Percentiles rank a stretch among this genome's conserved stretches.
These are phyloP conservation scores for Tuberolachnus salignus DNA, from an alignment of 2,888 invertebrate species.

Conservation along the genomic window DNA sequence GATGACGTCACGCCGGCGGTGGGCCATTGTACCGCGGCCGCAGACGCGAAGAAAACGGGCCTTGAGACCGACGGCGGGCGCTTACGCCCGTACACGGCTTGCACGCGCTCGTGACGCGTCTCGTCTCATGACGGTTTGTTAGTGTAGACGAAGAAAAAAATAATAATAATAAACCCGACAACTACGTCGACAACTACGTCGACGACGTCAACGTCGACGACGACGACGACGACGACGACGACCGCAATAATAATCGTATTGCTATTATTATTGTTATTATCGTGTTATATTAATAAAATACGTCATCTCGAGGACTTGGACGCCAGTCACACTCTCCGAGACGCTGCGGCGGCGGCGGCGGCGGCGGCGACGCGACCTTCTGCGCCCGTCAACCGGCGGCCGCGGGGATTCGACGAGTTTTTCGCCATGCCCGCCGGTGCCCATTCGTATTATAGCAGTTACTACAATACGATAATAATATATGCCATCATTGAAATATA, in stretches of 20 bases:
- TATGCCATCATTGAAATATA: too few relatives aligned
- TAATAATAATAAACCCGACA: too few relatives aligned
- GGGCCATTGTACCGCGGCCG: neutral
- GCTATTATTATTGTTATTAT: too few relatives aligned
- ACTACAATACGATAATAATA: too few relatives aligned
- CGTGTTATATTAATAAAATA: neutral
- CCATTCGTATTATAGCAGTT: too few relatives aligned
- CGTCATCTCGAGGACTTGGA: conserved; percentile 34
- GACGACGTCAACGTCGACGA: neutral
- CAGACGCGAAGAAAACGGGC: neutral
- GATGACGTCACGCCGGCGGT: neutral
- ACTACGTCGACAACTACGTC: too few relatives aligned
- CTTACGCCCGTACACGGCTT: too few relatives aligned
- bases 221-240: too few relatives aligned
- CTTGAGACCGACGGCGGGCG: neutral
- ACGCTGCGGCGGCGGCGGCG: neutral
- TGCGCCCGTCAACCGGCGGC: conserved; percentile 3
- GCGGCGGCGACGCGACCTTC: conserved; percentile 8
- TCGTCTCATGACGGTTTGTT: neutral
- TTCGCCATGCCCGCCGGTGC: neutral
- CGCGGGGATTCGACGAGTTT: neutral
- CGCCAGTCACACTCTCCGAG: neutral
- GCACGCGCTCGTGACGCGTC: too few relatives aligned
- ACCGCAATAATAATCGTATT: too few relatives aligned
- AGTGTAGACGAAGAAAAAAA: neutral